Conservation (phyloP, 2,888 invertebrate genomes). For the Hypomecis punctinalis region DNA sequence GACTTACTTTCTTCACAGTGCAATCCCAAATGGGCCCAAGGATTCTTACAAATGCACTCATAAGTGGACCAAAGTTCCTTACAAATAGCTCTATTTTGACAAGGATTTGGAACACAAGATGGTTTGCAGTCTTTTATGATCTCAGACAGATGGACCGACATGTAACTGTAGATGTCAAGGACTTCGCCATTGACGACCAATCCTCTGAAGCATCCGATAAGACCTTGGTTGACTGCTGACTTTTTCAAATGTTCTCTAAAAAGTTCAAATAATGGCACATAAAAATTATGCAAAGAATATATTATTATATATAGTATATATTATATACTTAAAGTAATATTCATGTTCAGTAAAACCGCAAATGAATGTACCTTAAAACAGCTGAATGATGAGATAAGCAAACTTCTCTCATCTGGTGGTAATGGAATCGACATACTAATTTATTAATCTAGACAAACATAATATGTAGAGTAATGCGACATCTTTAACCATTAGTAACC, state of each 20-base stretch:
- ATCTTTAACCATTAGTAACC: too few relatives aligned
- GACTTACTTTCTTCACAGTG: conserved; percentile 96
- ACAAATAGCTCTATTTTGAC: conserved; percentile 95
- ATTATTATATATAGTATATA: too few relatives aligned
- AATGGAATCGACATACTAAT: too few relatives aligned
- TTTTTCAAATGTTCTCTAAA: conserved; percentile 91
- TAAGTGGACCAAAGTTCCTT: conserved; percentile 97
- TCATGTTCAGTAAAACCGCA: too few relatives aligned
- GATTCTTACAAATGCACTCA: conserved; percentile 96
- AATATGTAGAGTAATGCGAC: too few relatives aligned
- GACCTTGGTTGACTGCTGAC: conserved; percentile 93
- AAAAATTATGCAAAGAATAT: neutral
- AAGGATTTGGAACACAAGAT: conserved; percentile 97
- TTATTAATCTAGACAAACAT: too few relatives aligned
- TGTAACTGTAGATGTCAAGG: conserved; percentile 95
- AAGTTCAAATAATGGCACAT: neutral
- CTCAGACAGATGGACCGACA: conserved; percentile 95
- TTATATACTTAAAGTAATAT: too few relatives aligned
- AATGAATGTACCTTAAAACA: too few relatives aligned
- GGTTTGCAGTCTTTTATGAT: conserved; percentile 97
- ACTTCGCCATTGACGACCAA: conserved; percentile 96
- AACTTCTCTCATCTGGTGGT: too few relatives aligned
- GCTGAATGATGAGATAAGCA: too few relatives aligned
- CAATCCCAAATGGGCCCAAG: conserved; percentile 95
- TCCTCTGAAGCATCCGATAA: conserved; percentile 97